These are phyloP conservation scores for Agonopterix heracliana DNA, from an alignment of 2,888 invertebrate species.

Conservation along the genomic window DNA sequence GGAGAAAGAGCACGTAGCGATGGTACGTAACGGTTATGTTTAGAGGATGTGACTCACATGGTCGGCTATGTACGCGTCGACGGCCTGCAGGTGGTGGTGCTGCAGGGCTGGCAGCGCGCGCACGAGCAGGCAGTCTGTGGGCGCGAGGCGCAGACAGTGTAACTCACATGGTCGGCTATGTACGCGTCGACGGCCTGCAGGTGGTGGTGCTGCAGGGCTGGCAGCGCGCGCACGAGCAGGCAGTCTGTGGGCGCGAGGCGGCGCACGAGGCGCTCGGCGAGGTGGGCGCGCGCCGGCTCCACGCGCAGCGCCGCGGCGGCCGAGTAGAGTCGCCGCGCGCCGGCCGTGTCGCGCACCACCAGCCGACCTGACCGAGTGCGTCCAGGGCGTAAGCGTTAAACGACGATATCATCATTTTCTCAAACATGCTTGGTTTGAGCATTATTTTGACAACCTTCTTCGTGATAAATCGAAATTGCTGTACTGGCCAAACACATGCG, in stretches of 20 bases:
- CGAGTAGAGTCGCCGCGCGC: conserved; percentile 84
- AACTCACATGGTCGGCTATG: conserved; percentile 80
- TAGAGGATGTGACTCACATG: conserved; percentile 49
- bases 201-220: conserved; percentile 77
- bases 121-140: conserved; percentile 73
- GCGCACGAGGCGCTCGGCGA: conserved; percentile 81
- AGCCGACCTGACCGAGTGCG: conserved; percentile 44
- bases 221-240: conserved; percentile 76
- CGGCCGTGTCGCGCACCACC: conserved; percentile 57
- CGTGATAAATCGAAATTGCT: too few species aligned
- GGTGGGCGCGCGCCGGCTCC: conserved; percentile 81
- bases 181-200: conserved; percentile 77
- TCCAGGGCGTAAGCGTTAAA: neutral
- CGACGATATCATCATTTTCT: neutral
- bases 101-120: conserved; percentile 80
- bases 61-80: conserved; percentile 82
- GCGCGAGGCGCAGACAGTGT: conserved; percentile 73
- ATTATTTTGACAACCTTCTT: too few species aligned
- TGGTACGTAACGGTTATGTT: too few species aligned
- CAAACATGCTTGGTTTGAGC: too few species aligned
- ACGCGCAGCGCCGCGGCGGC: conserved; percentile 88
- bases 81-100: conserved; percentile 56
- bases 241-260: conserved; percentile 75
- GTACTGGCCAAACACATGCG: neutral
- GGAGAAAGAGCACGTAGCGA: too few species aligned